phyloP scores from a whole-genome alignment of 1,140 invertebrate genomes.

The Tetragnatha versicolor region DNA sequence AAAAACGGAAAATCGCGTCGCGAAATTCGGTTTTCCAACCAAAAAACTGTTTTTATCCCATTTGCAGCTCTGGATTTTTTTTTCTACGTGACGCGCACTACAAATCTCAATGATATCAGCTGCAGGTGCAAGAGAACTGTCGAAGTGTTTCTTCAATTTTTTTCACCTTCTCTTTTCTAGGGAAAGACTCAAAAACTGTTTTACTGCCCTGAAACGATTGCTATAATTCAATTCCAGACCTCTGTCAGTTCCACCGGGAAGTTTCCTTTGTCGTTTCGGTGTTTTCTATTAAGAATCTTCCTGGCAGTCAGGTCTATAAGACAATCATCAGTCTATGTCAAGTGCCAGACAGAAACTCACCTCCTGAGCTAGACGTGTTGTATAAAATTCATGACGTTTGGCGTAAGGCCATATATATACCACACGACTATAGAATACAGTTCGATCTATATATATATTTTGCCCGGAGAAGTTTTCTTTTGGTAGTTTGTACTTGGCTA shows the following conservation, averaged over 20 bases:
- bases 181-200: no score
- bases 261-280: no score
- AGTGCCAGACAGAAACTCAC: background rate
- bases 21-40: conserved; percentile 12
- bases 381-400: conserved; percentile 4
- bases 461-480: no score
- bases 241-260: no score
- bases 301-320: no score
- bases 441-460: background rate
- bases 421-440: background rate
- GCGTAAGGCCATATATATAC: background rate
- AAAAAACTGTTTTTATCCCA: conserved; percentile 20
- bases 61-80: conserved; percentile 18
- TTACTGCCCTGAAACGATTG: no score
- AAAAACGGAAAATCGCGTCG: background rate
- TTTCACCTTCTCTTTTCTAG: background rate
- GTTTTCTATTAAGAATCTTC: no score
- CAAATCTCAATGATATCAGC: conserved; percentile 25
- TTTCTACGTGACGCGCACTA: conserved; percentile 3
- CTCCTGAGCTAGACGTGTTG: background rate
- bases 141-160: conserved; percentile 10
- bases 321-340: background rate
- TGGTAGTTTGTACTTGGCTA: no score
- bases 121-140: background rate
- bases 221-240: no score